A percentile compares a stretch with the other conserved stretches of the same genome.
These are phyloP conservation scores for Campodea augens DNA, from an alignment of 1,140 invertebrate species.

Conservation along the genomic window DNA sequence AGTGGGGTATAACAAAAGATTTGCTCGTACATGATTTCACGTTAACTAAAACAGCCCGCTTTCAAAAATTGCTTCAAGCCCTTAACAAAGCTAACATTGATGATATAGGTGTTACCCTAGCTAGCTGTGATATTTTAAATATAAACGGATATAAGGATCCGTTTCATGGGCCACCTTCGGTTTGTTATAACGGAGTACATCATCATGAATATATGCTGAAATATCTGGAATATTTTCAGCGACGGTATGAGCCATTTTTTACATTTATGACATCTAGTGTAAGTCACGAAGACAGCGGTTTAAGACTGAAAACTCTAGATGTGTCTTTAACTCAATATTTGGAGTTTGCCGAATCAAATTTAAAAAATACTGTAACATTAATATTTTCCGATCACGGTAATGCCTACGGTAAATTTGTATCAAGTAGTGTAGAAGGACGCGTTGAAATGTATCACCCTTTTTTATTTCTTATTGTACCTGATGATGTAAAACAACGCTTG, in stretches of 20 bases:
- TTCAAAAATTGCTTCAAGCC: neutral
- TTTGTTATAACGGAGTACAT: constrained; percentile 21
- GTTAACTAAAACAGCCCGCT: constrained; percentile 4
- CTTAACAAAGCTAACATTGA: neutral
- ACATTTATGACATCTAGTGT: constrained; percentile 18
- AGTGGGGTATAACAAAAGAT: constrained; percentile 22
- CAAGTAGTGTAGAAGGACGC: constrained; percentile 16
- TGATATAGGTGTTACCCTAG: neutral
- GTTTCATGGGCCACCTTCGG: constrained; percentile 19
- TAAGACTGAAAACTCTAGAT: constrained; percentile 20
- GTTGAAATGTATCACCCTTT: constrained; percentile 21
- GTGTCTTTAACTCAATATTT: constrained; percentile 9
- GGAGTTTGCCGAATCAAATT: neutral
- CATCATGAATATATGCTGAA: constrained; percentile 22
- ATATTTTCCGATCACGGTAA: constrained; percentile 24
- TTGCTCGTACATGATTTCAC: constrained; percentile 17
- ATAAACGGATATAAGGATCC: constrained; percentile 18
- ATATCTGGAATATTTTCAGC: constrained; percentile 19
- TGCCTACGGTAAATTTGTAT: constrained; percentile 19
- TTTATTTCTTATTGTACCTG: neutral
- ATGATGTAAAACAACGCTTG: neutral
- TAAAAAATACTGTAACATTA: constrained; percentile 19
- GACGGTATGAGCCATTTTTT: constrained; percentile 14
- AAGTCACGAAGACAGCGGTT: constrained; percentile 20
- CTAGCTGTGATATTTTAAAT: constrained; percentile 20